These are phyloP conservation scores for Dolichomitus sp. DNA, from an alignment of 2,888 invertebrate genomes.

Conservation along the genomic window DNA sequence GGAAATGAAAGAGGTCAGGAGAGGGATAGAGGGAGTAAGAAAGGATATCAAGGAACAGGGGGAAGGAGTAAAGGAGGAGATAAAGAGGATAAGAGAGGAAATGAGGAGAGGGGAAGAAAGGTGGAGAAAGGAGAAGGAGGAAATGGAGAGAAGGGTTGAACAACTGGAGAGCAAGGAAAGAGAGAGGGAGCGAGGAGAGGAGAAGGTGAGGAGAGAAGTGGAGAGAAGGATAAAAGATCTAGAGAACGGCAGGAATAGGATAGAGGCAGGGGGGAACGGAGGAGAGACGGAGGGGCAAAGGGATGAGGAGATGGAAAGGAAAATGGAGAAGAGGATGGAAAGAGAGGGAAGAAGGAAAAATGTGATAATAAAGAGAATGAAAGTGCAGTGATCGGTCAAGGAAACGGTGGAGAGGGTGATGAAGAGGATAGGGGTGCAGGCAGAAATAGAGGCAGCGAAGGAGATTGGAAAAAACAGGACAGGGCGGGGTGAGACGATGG, in stretches of 20 bases:
- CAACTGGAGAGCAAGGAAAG: too few relatives aligned
- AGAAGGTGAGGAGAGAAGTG: too few relatives aligned
- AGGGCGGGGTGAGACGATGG: neutral
- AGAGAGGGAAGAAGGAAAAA: conserved; percentile 9
- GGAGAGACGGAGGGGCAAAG: neutral
- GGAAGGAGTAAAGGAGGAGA: neutral
- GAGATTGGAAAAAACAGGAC: neutral
- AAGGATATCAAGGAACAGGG: too few relatives aligned
- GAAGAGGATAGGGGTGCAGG: conserved; percentile 4
- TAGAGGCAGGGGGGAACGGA: neutral
- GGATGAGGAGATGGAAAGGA: neutral
- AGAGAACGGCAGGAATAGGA: too few relatives aligned
- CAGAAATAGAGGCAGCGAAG: neutral
- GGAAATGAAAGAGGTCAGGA: neutral
- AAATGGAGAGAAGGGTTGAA: too few relatives aligned
- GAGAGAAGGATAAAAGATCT: too few relatives aligned
- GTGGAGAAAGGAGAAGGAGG: too few relatives aligned
- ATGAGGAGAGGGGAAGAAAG: too few relatives aligned
- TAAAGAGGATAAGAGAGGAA: too few relatives aligned
- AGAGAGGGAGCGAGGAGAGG: too few relatives aligned
- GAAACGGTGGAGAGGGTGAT: neutral
- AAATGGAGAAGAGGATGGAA: neutral
- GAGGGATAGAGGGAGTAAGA: neutral
- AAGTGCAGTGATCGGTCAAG: neutral
- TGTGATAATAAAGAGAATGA: conserved; percentile 1